Evolutionary conservation across 2,113 vertebrate species (phyloP), one percentile per base, ranked within the genome.

Genomic region (Cheilinus undulatus): DNA sequence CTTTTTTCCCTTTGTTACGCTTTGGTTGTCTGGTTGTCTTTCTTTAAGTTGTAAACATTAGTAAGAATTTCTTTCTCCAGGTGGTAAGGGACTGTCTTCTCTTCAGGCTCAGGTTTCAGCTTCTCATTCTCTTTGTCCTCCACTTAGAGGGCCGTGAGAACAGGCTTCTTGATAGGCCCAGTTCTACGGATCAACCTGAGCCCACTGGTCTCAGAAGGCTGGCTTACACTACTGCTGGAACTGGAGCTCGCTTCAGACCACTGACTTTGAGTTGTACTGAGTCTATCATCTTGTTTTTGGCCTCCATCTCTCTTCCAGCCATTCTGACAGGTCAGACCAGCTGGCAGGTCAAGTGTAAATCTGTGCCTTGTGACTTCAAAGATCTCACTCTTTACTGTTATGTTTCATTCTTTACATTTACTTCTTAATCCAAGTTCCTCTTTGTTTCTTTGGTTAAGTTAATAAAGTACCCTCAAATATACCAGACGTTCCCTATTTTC

Each of bases 61-160:
- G 69, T 89, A 11, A 67, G 93, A 53, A 94, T 91, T 12, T 87
- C 92, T 53, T 95, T 96, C 68, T 97, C 97, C 34, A 94, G 86
- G 26, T 92, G 89, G 66, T 94, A 94, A 0, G 82, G 91, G 10
- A 91, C 93, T 0, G 87, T 67, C 7, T 91, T 88, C 71, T 95
- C 97, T 59, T 97, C 95, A 0, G 93, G 92, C 69, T 96, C 97
- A 23, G 90, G 68, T 85, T 96, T 98, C 57, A 96, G 97, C 27
- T 96, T 94, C 57, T 98, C 97, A 56, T 97, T 98, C 69, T 98
- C 97, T 69, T 99, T 99, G 52, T 99, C 97, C 60, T 99, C 98
- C 1, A 99, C 96, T 78, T 99, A 99, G 17, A 99, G 95, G 66
- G 97, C 97, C 83, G 99, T 99, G 20, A 99, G 95, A 57, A 99